These are phyloP conservation scores for Caenorhabditis remanei DNA, from an alignment of 1,140 invertebrate species.

Conservation along the genomic window DNA sequence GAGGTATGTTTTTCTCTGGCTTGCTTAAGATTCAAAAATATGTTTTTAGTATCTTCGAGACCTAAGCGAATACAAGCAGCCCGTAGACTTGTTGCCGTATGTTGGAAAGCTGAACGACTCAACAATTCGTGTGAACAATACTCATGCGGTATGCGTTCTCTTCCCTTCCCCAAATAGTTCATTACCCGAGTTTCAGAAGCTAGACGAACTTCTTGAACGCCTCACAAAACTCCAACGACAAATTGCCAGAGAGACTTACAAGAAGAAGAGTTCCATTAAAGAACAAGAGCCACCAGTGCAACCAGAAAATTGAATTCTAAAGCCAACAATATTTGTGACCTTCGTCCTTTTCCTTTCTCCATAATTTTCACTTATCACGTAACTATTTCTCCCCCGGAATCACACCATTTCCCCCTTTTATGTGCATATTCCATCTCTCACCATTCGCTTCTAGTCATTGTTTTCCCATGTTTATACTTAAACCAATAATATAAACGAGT, in stretches of 20 bases:
- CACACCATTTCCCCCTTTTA: conserved; percentile 11
- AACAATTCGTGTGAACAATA: conserved; percentile 5
- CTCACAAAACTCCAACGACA: conserved; percentile 52
- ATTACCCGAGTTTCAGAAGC: conserved; percentile 24
- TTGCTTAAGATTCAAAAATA: background rate
- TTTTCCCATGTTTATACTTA: conserved; percentile 24
- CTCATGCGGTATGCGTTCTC: background rate
- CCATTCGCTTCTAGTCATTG: conserved; percentile 28
- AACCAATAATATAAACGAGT: conserved; percentile 5
- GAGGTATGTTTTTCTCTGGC: background rate
- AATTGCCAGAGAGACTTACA: conserved; percentile 56
- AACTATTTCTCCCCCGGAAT: background rate
- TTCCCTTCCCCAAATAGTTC: background rate
- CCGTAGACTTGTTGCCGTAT: conserved; percentile 12
- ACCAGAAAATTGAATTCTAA: conserved; percentile 9
- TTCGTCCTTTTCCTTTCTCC: background rate
- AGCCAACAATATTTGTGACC: background rate
- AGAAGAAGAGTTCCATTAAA: conserved; percentile 49
- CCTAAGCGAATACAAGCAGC: conserved; percentile 46
- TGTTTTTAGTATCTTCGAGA: conserved; percentile 57
- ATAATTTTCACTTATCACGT: background rate
- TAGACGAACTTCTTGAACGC: conserved; percentile 45
- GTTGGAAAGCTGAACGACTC: conserved; percentile 44
- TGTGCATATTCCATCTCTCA: conserved; percentile 22
- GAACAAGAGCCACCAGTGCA: conserved; percentile 13